phyloP scores from a whole-genome alignment of 2,888 invertebrate species.

The Xestia xanthographa region DNA sequence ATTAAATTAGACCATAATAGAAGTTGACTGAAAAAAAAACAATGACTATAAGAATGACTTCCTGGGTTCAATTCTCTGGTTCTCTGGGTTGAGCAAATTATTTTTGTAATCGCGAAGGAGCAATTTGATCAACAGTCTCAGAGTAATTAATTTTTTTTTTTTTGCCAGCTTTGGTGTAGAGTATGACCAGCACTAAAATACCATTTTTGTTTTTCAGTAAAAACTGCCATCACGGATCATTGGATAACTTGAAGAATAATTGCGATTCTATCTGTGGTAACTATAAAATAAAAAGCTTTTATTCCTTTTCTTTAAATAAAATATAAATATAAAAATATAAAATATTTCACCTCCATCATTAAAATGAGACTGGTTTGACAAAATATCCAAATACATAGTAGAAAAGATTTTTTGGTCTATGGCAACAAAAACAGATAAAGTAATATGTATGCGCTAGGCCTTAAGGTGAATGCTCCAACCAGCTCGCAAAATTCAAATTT shows the following conservation, averaged over 20 bases:
- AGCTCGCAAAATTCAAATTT: too few species aligned
- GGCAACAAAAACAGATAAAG: background rate
- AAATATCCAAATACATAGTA: background rate
- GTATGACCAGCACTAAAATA: constrained; percentile 3
- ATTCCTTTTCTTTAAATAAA: too few species aligned
- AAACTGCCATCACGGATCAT: constrained; percentile 75
- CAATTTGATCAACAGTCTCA: background rate
- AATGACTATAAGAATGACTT: too few species aligned
- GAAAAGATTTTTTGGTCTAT: background rate
- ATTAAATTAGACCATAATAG: background rate
- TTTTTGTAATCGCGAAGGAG: too few species aligned
- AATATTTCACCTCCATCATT: background rate
- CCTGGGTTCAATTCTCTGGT: background rate
- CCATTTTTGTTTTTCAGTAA: constrained; percentile 71
- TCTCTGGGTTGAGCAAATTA: background rate
- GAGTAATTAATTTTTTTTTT: background rate
- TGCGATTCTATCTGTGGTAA: constrained; percentile 62
- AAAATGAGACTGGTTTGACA: background rate
- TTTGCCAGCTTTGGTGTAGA: background rate
- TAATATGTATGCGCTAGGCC: too few species aligned
- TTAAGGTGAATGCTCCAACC: too few species aligned
- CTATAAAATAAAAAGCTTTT: too few species aligned
- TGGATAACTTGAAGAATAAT: constrained; percentile 80
- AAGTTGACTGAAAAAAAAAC: background rate
- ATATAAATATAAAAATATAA: too few species aligned